phyloP scores from a whole-genome alignment of 2,888 invertebrate genomes.

The Pollenia angustigena region DNA sequence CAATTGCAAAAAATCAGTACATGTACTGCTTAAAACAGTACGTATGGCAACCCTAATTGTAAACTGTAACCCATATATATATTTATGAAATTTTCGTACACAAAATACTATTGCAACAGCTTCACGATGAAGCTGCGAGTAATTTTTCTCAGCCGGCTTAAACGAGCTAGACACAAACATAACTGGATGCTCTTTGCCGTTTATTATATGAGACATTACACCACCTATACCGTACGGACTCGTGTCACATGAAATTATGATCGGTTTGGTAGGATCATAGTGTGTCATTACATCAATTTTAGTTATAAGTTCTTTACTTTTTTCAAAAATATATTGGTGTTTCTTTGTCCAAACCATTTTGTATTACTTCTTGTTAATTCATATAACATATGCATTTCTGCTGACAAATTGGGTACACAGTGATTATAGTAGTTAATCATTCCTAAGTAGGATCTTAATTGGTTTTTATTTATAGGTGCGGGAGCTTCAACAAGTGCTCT shows the following conservation, averaged over 20 bases:
- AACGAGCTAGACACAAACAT: conserved; percentile 63
- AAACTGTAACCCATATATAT: conserved; percentile 78
- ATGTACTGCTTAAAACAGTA: too few relatives aligned
- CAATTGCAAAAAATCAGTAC: too few relatives aligned
- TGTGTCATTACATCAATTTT: conserved; percentile 41
- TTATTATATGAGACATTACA: conserved; percentile 53
- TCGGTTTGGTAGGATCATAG: conserved; percentile 49
- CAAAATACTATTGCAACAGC: conserved; percentile 81
- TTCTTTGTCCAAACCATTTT: conserved; percentile 39
- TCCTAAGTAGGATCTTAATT: conserved; percentile 42
- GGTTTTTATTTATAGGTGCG: conserved; percentile 24
- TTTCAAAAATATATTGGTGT: conserved; percentile 44
- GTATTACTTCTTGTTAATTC: conserved; percentile 51
- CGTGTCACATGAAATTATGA: conserved; percentile 56
- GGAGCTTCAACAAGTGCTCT: conserved; percentile 20
- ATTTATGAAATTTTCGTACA: conserved; percentile 82
- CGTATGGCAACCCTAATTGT: too few relatives aligned
- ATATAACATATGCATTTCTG: conserved; percentile 52
- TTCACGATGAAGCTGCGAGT: conserved; percentile 78
- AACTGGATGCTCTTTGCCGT: conserved; percentile 65
- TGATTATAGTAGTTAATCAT: conserved; percentile 64
- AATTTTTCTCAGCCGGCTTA: conserved; percentile 67
- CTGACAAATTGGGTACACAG: conserved; percentile 64
- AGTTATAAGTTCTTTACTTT: conserved; percentile 52
- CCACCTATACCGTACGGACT: conserved; percentile 61